Evolutionary conservation across 2,888 invertebrate species (phyloP).

Genomic region (Spicauda simplicius): DNA sequence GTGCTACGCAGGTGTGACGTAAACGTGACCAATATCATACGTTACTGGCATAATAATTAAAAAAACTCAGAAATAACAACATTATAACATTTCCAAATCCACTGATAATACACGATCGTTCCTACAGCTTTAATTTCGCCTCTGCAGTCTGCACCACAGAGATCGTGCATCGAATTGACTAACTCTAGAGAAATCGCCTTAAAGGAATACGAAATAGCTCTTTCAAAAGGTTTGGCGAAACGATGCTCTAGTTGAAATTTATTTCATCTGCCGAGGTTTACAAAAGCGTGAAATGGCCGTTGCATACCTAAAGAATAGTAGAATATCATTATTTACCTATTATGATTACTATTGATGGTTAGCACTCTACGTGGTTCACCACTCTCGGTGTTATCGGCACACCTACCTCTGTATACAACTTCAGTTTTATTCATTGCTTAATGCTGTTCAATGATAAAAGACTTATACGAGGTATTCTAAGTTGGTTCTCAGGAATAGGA

Average conservation of each 20-base stretch:
- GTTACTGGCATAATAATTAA: too few species aligned
- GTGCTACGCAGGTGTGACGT: neutral
- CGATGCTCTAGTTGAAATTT: constrained; percentile 24
- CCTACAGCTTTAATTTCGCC: constrained; percentile 38
- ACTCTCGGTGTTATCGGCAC: too few species aligned
- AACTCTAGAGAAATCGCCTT: constrained; percentile 52
- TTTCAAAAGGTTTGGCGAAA: constrained; percentile 16
- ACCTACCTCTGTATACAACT: too few species aligned
- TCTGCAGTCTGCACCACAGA: constrained; percentile 44
- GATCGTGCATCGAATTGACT: constrained; percentile 47
- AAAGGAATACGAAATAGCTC: constrained; percentile 48
- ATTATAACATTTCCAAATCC: neutral
- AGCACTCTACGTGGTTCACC: too few species aligned
- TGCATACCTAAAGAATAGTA: neutral
- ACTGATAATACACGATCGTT: neutral
- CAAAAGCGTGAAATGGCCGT: neutral
- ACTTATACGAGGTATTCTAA: too few species aligned
- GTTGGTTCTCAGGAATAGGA: too few species aligned
- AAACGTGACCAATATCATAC: neutral
- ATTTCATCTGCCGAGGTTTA: constrained; percentile 10
- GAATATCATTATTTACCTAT: too few species aligned
- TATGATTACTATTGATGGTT: too few species aligned
- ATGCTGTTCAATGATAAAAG: too few species aligned
- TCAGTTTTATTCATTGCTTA: too few species aligned
- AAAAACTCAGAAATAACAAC: neutral